These are phyloP conservation scores for Dione juno DNA, from an alignment of 2,888 invertebrate genomes.

Conservation along the genomic window DNA sequence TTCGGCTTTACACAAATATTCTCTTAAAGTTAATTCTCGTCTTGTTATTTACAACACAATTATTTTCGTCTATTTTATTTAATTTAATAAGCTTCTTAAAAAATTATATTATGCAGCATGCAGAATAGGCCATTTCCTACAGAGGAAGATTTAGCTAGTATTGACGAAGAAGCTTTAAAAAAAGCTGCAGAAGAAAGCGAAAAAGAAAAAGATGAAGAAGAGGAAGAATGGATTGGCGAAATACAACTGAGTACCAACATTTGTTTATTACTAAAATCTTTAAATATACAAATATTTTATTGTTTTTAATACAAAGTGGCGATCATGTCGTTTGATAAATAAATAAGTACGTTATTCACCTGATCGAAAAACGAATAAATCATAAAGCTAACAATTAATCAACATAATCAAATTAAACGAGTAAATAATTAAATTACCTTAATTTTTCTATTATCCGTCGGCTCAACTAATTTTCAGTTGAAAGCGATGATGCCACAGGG, in stretches of 20 bases:
- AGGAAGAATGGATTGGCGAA: constrained; percentile 80
- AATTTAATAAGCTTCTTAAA: too few relatives aligned
- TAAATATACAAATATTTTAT: background rate
- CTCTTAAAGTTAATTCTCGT: too few relatives aligned
- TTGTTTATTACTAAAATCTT: background rate
- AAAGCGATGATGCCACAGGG: constrained; percentile 68
- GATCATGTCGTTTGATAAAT: background rate
- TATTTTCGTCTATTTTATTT: too few relatives aligned
- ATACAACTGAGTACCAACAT: constrained; percentile 83
- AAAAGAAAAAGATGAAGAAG: constrained; percentile 75
- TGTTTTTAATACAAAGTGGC: background rate
- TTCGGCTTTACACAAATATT: too few relatives aligned
- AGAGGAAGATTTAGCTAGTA: constrained; percentile 77
- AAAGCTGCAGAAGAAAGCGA: constrained; percentile 61
- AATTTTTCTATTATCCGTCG: background rate
- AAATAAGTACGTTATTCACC: too few relatives aligned
- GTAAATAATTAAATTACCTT: background rate
- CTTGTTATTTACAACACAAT: too few relatives aligned
- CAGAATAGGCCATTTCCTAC: constrained; percentile 72
- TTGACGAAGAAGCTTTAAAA: constrained; percentile 81
- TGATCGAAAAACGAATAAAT: too few relatives aligned
- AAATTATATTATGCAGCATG: constrained; percentile 57
- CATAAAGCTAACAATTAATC: too few relatives aligned
- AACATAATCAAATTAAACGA: too few relatives aligned
- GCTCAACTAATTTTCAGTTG: constrained; percentile 55